phyloP scores from a whole-genome alignment of 2,888 invertebrate species.

The Congeria kusceri region DNA sequence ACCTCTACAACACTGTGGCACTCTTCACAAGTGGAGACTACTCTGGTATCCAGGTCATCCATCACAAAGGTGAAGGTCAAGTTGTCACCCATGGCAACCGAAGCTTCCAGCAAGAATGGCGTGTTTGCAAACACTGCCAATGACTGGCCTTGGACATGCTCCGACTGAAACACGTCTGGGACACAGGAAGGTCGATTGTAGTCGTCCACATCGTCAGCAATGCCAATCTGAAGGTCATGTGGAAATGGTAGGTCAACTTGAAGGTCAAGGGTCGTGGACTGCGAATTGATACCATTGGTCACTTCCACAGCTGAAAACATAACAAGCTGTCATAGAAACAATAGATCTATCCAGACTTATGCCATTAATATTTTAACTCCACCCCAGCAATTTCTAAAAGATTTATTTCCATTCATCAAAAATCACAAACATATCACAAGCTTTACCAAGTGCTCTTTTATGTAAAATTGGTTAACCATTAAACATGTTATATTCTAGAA shows the following conservation, averaged over 20 bases:
- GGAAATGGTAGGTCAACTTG: constrained; percentile 71
- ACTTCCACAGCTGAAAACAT: constrained; percentile 68
- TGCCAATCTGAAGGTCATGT: constrained; percentile 67
- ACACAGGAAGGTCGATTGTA: constrained; percentile 70
- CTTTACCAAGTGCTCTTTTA: no score
- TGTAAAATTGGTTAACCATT: no score
- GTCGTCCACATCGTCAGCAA: constrained; percentile 41
- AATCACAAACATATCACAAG: no score
- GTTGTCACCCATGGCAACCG: constrained; percentile 73
- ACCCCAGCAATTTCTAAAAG: no score
- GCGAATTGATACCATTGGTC: constrained; percentile 63
- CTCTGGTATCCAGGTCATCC: constrained; percentile 32
- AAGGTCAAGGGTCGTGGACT: constrained; percentile 48
- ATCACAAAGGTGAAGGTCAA: constrained; percentile 69
- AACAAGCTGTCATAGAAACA: no score
- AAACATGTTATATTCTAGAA: no score
- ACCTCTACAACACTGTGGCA: constrained; percentile 28
- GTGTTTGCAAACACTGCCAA: constrained; percentile 72
- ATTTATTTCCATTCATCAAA: no score
- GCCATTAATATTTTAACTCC: no score
- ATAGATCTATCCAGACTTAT: no score
- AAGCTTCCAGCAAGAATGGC: constrained; percentile 64
- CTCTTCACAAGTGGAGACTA: constrained; percentile 14
- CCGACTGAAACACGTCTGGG: constrained; percentile 51
- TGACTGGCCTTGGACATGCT: constrained; percentile 32